phyloP scores from a whole-genome alignment of 1,140 invertebrate genomes.

The Luehdorfia chinensis region DNA sequence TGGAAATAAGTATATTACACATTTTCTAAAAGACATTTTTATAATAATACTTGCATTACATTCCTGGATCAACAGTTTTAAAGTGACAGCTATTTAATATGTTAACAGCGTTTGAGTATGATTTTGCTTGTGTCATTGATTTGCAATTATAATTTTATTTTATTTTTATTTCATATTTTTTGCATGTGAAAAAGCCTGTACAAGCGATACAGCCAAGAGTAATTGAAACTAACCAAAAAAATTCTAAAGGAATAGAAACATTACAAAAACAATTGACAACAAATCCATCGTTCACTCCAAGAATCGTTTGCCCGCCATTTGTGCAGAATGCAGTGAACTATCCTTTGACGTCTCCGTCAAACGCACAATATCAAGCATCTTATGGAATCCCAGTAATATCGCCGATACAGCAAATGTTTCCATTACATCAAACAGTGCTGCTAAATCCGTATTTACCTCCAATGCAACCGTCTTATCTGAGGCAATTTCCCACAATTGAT shows the following conservation, averaged over 20 bases:
- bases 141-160: constrained; percentile 51
- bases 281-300: constrained; percentile 69
- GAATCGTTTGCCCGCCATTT: constrained; percentile 68
- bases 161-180: constrained; percentile 63
- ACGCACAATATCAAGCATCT: constrained; percentile 33
- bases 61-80: too few species aligned
- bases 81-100: too few species aligned
- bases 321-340: constrained; percentile 52
- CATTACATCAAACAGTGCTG: constrained; percentile 62
- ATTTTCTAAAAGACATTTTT: too few species aligned
- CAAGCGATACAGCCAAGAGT: constrained; percentile 74
- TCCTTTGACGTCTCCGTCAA: constrained; percentile 31
- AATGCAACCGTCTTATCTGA: constrained; percentile 60
- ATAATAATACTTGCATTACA: too few species aligned
- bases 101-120: too few species aligned
- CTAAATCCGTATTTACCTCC: constrained; percentile 60
- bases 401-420: constrained; percentile 67
- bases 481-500: constrained; percentile 67
- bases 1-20: too few species aligned
- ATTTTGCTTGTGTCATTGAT: constrained; percentile 33
- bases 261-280: constrained; percentile 71
- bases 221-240: constrained; percentile 59
- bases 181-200: constrained; percentile 62
- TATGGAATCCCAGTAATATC: constrained; percentile 56
- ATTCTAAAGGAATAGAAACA: constrained; percentile 56